Evolutionary conservation across 2,797 vertebrate species (phyloP).

Genomic region (Morelia viridis): DNA sequence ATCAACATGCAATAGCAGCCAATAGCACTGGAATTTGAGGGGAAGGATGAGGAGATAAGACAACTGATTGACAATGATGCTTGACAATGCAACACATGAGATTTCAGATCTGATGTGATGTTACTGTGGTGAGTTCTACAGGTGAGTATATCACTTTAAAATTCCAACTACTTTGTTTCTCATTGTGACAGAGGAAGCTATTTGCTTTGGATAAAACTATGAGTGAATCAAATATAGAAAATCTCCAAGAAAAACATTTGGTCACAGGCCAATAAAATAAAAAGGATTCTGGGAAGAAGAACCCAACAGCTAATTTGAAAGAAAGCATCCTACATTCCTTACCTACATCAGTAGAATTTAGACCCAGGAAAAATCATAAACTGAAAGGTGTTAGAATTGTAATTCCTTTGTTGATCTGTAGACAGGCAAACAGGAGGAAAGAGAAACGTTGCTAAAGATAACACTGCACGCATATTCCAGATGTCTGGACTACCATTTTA

Average conservation of each 20-base stretch:
- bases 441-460: background rate
- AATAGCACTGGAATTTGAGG: background rate
- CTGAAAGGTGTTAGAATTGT: background rate
- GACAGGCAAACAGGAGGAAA: background rate
- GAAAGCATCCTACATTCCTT: background rate
- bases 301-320: background rate
- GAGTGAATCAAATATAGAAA: background rate
- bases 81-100: background rate
- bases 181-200: background rate
- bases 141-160: background rate
- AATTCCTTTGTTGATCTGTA: background rate
- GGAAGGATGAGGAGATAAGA: background rate
- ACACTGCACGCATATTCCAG: background rate
- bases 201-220: background rate
- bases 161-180: background rate
- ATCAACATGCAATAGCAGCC: background rate
- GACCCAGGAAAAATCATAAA: background rate
- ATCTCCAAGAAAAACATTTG: background rate
- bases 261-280: background rate
- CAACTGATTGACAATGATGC: background rate
- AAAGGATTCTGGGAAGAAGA: background rate
- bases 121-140: background rate
- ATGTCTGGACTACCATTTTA: background rate
- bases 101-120: background rate
- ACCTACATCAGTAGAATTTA: background rate